Evolutionary conservation across 2,113 vertebrate species (phyloP).

Genomic region (Orycteropus afer): DNA sequence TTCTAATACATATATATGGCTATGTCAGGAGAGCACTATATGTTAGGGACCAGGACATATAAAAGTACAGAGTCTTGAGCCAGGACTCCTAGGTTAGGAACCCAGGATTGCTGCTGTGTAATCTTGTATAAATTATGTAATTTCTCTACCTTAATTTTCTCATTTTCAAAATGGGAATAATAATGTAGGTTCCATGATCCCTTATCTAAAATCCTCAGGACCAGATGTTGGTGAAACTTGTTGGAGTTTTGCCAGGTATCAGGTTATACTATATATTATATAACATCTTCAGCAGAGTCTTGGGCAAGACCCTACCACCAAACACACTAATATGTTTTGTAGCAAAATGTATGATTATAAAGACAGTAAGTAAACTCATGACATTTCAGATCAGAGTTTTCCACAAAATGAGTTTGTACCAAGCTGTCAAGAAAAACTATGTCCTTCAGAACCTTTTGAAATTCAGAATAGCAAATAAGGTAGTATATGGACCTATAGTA

Average conservation of each 20-base stretch:
- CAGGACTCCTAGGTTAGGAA: background rate
- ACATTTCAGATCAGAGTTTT: background rate
- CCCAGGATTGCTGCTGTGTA: background rate
- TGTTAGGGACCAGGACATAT: background rate
- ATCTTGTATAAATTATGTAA: background rate
- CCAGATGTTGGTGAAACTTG: background rate
- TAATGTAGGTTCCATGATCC: background rate
- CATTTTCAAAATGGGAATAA: background rate
- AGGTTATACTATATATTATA: background rate
- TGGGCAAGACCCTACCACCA: background rate
- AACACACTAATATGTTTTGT: background rate
- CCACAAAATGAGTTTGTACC: background rate
- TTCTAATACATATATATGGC: background rate
- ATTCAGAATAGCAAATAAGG: background rate
- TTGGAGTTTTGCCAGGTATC: background rate
- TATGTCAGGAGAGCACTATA: background rate
- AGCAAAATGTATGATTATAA: conserved; percentile 30
- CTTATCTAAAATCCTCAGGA: background rate
- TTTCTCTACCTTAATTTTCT: background rate
- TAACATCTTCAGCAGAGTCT: background rate
- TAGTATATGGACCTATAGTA: background rate
- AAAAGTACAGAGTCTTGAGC: background rate
- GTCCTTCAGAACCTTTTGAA: conserved; percentile 8
- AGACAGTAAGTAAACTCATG: background rate
- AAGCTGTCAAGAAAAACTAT: background rate